Base-by-base conservation (phyloP, 2,888 invertebrate species). In the Epinotia bilunana region DNA sequence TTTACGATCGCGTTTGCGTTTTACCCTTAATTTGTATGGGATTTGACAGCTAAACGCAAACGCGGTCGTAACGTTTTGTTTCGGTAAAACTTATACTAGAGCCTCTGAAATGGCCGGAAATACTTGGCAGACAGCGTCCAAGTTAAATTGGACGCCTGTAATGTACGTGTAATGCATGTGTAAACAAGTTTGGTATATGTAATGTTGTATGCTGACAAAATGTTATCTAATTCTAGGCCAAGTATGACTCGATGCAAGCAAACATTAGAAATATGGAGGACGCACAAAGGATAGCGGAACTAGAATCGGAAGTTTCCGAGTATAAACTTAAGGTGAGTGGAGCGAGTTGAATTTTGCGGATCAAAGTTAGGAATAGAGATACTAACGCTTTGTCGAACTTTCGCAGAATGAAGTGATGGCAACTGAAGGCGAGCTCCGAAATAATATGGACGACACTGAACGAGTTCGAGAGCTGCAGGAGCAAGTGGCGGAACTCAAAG, bases 231-330 rank as follows among this genome's bases (percentile, higher is more conserved):
- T 79, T 78, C 68, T 85, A 96, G 95, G 95, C 96, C 84, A 98
- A 98, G 89, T 99, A 99, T 85, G 98, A 99, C 83, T 95, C 97
- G 39, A 98, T 99, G 98, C 97, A 98, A 95, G 97, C 98, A 0
- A 96, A 98, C 83, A 98, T 99, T 78, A 96, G 98, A 80, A 99
- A 99, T 84, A 98, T 99, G 76, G 99, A 99, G 87, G 98, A 98
- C 84, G 97, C 98, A 75, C 99, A 99, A 91, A 95, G 97, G 77
- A 97, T 99, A 77, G 99, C 99, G 3, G 99, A 99, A 89, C 95
- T 99, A 33, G 97, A 97, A 79, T 98, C 98, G 83, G 98, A 98
- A 92, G 98, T 99, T 77, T 98, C 99, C 11, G 96, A 98, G 85
- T 95, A 99, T 80, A 99, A 99, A 92, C 95, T 98, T 79, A 98